Base-by-base conservation (phyloP, 2,797 vertebrate species). In the Arctocebus calabarensis region DNA sequence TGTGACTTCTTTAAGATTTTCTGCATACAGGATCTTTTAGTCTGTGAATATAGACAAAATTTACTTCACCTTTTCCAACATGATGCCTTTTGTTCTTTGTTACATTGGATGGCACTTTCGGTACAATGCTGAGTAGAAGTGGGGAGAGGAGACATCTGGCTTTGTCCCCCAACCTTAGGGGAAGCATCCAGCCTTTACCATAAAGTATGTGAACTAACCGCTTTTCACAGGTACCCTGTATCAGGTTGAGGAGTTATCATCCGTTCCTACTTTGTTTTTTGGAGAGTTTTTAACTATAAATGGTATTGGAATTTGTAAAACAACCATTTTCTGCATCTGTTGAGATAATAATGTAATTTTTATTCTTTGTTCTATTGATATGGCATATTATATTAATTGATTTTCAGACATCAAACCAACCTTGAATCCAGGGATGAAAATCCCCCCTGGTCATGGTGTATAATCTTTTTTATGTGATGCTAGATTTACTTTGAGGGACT, bases 361-460 rank as follows among this genome's bases (percentile, higher is more conserved):
- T 71, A 2, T 57, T 88, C 12, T 73, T 81, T 92, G 85, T 57
- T 86, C 62, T n/a, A 32, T 70, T 90, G 77, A 77, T 78, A 75
- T 81, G 22, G 9, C 7, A 25, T 71, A 68, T 81, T 74, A 57
- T 7, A 77, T 61, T 78, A 71, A 83, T 71, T 94, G 85, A 32
- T 95, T 83, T 92, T 94, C 89, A 91, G 55, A 45, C 90, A 64
- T 88, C 64, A 90, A 94, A 64, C 85, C 91, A 94, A 68, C 62
- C 62, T 95, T 90, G 91, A 86, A 70, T 96, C 70, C 88, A 59
- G 20, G 37, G 52, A 43, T 61, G n/a, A 45, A 94, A 88, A 91
- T 74, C 27, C 27, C 48, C 29, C 32, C 79, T 78, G 78, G 37
- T 79, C 68, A 66, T 23, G 23, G 25, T 12, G 0, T 83, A 78